phyloP scores from a whole-genome alignment of 2,113 vertebrate genomes.

The Caracal caracal region DNA sequence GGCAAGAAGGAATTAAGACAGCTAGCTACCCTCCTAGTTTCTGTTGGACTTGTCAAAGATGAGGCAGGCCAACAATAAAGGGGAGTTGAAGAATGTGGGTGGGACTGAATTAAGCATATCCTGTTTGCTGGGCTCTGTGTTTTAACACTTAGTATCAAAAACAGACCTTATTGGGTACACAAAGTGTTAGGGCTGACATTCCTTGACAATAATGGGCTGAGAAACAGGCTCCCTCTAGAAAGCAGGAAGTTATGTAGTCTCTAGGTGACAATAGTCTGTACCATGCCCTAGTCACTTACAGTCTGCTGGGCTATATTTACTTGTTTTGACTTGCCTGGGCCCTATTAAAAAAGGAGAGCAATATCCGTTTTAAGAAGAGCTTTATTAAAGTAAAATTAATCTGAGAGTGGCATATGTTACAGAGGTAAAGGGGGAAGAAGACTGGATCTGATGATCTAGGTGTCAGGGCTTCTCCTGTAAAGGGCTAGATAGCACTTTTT shows the following conservation, averaged over 20 bases:
- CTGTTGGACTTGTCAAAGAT: neutral
- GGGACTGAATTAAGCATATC: neutral
- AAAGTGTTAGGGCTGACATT: neutral
- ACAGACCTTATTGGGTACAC: neutral
- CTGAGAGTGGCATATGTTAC: neutral
- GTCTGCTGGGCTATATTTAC: neutral
- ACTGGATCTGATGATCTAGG: neutral
- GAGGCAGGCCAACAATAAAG: neutral
- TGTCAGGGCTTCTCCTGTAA: neutral
- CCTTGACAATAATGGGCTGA: neutral
- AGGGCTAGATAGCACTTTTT: neutral
- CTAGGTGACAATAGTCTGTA: no score
- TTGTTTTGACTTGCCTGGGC: neutral
- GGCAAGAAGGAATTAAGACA: neutral
- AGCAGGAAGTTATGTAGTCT: neutral
- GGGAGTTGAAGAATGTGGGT: neutral
- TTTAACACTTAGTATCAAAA: neutral
- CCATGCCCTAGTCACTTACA: neutral
- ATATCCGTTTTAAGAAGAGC: neutral
- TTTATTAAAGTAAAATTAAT: neutral
- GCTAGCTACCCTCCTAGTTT: neutral
- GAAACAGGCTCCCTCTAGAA: neutral
- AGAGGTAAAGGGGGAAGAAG: neutral
- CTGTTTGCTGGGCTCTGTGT: neutral
- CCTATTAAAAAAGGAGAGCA: neutral